Percentiles rank a stretch among this genome's conserved stretches.
phyloP scores from a whole-genome alignment of 2,113 vertebrate genomes.

The Sturnus vulgaris region DNA sequence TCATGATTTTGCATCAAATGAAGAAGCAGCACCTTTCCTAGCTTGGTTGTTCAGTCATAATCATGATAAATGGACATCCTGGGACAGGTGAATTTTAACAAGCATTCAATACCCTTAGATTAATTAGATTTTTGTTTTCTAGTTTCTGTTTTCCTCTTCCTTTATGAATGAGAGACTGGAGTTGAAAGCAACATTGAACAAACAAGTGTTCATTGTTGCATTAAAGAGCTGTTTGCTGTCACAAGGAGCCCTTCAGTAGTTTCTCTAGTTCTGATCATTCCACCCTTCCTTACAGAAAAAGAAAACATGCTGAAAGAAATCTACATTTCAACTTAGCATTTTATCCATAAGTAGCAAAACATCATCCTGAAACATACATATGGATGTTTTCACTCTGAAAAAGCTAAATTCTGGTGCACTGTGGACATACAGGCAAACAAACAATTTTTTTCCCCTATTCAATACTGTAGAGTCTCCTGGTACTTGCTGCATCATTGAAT shows the following conservation, averaged over 20 bases:
- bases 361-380: neutral
- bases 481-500: neutral
- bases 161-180: constrained; percentile 50
- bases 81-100: constrained; percentile 78
- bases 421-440: neutral
- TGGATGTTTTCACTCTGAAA: neutral
- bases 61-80: constrained; percentile 77
- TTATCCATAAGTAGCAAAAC: neutral
- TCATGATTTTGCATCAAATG: constrained; percentile 71
- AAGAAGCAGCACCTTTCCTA: constrained; percentile 68
- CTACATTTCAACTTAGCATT: neutral
- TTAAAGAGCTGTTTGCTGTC: neutral
- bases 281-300: neutral
- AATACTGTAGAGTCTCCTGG: neutral
- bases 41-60: constrained; percentile 67
- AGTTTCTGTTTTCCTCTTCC: neutral
- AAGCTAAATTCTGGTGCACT: neutral
- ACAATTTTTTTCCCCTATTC: neutral
- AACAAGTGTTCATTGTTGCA: neutral
- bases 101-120: constrained; percentile 70
- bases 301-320: neutral
- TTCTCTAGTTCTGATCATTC: neutral
- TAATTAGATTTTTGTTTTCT: constrained; percentile 76
- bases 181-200: neutral
- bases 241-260: neutral